These are phyloP conservation scores for Neomonachus schauinslandi DNA, from an alignment of 2,113 vertebrate species.

Conservation along the genomic window DNA sequence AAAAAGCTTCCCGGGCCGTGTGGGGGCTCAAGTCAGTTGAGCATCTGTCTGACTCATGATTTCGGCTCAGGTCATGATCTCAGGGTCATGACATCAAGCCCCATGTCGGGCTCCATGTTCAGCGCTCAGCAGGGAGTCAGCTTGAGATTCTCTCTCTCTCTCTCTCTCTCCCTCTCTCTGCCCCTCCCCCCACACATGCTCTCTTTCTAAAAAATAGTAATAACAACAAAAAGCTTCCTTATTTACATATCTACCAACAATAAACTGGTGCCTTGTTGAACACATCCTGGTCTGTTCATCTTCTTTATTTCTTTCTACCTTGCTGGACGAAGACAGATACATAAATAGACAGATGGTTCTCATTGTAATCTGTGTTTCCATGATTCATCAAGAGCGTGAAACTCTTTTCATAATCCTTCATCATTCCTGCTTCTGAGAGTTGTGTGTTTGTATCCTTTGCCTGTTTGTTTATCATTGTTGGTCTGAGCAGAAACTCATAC, in stretches of 20 bases:
- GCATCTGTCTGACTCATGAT: not conserved
- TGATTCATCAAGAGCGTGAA: accelerated
- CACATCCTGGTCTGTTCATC: not conserved
- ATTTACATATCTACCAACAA: not conserved
- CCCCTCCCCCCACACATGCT: not conserved
- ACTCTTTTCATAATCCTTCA: not conserved
- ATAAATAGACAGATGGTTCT: not conserved
- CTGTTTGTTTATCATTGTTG: not conserved
- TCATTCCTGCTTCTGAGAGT: not conserved
- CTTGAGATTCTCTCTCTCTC: not conserved
- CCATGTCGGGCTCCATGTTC: not conserved
- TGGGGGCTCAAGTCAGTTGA: not conserved
- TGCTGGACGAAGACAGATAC: not conserved
- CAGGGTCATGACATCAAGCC: not conserved
- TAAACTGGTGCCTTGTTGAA: not conserved
- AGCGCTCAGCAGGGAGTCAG: not conserved
- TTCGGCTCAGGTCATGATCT: not conserved
- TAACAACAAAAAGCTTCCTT: not conserved
- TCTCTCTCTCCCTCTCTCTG: not conserved
- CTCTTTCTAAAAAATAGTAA: not conserved
- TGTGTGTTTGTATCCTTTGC: not conserved
- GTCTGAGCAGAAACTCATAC: not conserved
- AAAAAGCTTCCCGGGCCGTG: not conserved
- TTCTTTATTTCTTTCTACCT: not conserved
- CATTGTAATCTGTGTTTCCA: not conserved